These are phyloP conservation scores for Drymodes brunneopygia DNA, from an alignment of 2,113 vertebrate genomes.

Conservation along the genomic window DNA sequence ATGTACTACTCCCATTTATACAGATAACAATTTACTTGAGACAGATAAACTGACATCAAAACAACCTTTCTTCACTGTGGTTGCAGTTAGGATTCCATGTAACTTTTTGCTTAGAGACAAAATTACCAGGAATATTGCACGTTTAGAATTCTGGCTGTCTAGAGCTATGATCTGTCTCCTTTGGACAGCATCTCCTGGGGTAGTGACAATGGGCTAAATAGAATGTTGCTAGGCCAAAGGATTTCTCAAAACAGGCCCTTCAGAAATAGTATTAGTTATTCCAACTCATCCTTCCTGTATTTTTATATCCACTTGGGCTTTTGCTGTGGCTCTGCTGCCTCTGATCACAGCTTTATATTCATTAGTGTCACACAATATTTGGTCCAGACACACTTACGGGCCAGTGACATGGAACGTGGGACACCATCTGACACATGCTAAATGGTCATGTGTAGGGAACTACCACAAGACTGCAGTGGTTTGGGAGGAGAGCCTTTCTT, in stretches of 20 bases:
- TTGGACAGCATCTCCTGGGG: neutral
- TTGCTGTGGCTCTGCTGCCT: neutral
- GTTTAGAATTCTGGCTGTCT: neutral
- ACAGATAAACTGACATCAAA: neutral
- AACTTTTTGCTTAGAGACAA: neutral
- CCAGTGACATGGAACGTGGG: neutral
- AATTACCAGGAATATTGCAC: neutral
- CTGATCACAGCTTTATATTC: neutral
- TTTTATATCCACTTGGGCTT: neutral
- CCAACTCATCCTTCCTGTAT: neutral
- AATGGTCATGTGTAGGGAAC: neutral
- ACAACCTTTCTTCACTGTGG: neutral
- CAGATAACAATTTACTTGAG: neutral
- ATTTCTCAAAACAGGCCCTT: neutral
- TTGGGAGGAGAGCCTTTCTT: neutral
- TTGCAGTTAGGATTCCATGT: neutral
- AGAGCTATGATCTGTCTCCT: neutral
- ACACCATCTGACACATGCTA: neutral
- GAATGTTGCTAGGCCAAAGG: neutral
- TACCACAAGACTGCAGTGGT: neutral
- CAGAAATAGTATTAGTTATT: neutral
- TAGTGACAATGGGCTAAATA: neutral
- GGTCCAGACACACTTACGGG: neutral
- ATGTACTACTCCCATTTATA: neutral
- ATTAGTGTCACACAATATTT: neutral